A percentile compares a stretch with the other conserved stretches of the same genome.
Evolutionary conservation across 2,888 invertebrate species (phyloP).

Genomic region (Syritta pipiens): DNA sequence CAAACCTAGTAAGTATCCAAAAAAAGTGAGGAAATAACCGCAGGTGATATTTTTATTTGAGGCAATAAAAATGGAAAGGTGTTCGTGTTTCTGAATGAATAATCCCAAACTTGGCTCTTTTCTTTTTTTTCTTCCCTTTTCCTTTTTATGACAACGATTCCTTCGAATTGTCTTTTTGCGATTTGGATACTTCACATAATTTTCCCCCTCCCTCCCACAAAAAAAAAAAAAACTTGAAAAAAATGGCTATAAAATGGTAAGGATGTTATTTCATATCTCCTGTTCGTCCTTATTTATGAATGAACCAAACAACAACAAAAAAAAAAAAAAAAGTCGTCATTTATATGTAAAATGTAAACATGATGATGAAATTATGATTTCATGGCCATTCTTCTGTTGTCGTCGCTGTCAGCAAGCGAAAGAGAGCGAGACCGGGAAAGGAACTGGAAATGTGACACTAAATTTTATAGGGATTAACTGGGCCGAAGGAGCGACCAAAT

Average conservation of each 20-base stretch:
- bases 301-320: too few species aligned
- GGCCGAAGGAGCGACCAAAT: slow-evolving; percentile 34
- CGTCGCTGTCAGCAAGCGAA: too few species aligned
- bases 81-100: slow-evolving; percentile 43
- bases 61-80: slow-evolving; percentile 47
- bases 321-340: slow-evolving; percentile 33
- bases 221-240: slow-evolving; percentile 6
- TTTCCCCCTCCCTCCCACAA: not conserved
- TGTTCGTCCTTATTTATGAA: slow-evolving; percentile 33
- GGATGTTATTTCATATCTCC: slow-evolving; percentile 36
- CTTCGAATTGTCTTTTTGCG: slow-evolving; percentile 31
- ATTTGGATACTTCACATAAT: slow-evolving; percentile 35
- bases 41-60: slow-evolving; percentile 54
- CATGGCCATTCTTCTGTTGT: slow-evolving; percentile 2
- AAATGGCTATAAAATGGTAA: slow-evolving; percentile 46
- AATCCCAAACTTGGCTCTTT: slow-evolving; percentile 29
- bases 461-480: slow-evolving; percentile 44
- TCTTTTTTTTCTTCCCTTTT: not conserved
- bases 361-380: slow-evolving; percentile 53
- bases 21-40: slow-evolving; percentile 36
- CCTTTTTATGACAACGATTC: slow-evolving; percentile 21
- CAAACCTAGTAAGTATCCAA: slow-evolving; percentile 24
- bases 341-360: slow-evolving; percentile 49
- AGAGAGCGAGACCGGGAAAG: too few species aligned
- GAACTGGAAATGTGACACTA: slow-evolving; percentile 19